phyloP scores from a whole-genome alignment of 1,140 invertebrate genomes.

The Lordiphosa clarofinis region DNA sequence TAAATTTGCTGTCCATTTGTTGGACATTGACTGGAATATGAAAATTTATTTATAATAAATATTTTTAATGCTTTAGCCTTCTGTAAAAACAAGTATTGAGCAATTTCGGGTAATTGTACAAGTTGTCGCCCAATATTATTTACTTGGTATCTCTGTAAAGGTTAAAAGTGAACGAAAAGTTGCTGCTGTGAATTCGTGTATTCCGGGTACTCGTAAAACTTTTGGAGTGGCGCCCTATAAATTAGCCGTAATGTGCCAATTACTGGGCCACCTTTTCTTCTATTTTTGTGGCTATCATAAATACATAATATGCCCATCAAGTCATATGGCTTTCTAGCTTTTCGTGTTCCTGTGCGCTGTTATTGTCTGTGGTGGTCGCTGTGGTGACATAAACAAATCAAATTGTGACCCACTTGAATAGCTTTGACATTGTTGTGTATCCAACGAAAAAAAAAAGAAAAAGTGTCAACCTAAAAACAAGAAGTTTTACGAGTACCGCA shows the following conservation, averaged over 20 bases:
- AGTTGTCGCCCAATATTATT: slow-evolving; percentile 3
- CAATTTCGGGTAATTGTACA: not conserved
- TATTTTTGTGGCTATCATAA: no score
- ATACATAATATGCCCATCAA: no score
- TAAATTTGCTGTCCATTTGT: not conserved
- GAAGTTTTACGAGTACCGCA: not conserved
- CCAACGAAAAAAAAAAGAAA: slow-evolving; percentile 11
- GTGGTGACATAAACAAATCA: slow-evolving; percentile 67
- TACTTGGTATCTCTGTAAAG: slow-evolving; percentile 3
- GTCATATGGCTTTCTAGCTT: no score
- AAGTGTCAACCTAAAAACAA: slow-evolving; percentile 5
- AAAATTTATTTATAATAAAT: not conserved
- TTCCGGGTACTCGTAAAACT: no score
- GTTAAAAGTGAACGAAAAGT: not conserved
- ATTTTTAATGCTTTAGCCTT: not conserved
- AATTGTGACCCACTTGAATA: slow-evolving; percentile 63
- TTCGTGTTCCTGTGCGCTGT: slow-evolving; percentile 6
- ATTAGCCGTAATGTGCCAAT: slow-evolving; percentile 2
- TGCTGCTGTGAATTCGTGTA: no score
- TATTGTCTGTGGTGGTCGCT: slow-evolving; percentile 25
- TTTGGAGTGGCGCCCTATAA: no score
- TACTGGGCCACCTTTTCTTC: not conserved
- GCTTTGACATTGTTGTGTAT: slow-evolving; percentile 27
- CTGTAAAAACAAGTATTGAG: slow-evolving; percentile 1
- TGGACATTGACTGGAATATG: no score